Evolutionary conservation across 2,888 invertebrate species (phyloP), one percentile per base, ranked within the genome.

Genomic region (Lobophora halterata): DNA sequence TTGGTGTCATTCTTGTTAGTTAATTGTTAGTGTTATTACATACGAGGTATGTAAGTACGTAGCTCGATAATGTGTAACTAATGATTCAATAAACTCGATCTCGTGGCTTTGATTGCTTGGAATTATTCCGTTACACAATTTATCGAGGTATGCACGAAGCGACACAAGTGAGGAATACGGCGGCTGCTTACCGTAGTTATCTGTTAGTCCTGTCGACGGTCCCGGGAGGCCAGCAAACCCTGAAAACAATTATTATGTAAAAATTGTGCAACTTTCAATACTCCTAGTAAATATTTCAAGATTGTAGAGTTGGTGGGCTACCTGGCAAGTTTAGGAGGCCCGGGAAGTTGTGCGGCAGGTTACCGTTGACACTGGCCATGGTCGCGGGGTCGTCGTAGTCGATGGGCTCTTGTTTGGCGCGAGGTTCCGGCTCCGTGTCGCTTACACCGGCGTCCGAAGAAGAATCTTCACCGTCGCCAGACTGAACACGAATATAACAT

Each of bases 361-460:
- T 83, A 52, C 90, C 90, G 68, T 92, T 92, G 61, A 90, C 89
- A 72, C 89, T 90, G 52, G 91, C 90, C 73, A 90, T 79, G 55
- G 90, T 90, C 31, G 90, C 89, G 36, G 92, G 92, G 65, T 92
- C 92, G 63, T 90, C 89, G 71, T 92, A 92, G 67, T 93, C 93
- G 46, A 90, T 87, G 0, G 93, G 93, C 72, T 94, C 94, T 63
- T 93, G 91, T 79, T 93, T 93, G 56, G 93, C 92, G 39, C 88
- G 71, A 9, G 85, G 71, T 43, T 91, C 91, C 48, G 91, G 89
- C 58, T 92, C 91, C 21, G 88, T 89, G 74, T 91, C 92, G 62
- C 94, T 94, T 46, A 93, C 90, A 49, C 93, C 94, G 35, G 93
- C 94, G 65, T 95, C 95, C 61, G 95, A 94, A 47, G 95, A 95